Percentiles rank a stretch among this genome's conserved stretches.
Conservation (phyloP, 2,113 vertebrate genomes). For the Pristiophorus japonicus region DNA sequence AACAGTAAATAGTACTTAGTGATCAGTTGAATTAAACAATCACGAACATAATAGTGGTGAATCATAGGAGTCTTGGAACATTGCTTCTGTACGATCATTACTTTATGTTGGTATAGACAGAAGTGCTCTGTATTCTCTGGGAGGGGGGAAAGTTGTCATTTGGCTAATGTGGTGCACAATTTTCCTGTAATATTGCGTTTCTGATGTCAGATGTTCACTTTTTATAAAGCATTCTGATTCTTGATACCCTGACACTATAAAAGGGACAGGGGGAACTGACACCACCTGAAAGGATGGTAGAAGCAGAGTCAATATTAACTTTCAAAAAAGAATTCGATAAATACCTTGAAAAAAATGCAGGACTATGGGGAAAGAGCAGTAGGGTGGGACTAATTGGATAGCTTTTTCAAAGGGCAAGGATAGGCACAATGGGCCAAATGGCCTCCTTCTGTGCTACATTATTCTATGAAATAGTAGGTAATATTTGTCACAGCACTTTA, state of each 20-base stretch:
- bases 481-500: not conserved
- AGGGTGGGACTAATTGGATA: too few species aligned
- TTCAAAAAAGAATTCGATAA: too few species aligned
- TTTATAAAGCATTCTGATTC: not conserved
- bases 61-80: not conserved
- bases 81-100: not conserved
- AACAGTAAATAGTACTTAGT: not conserved
- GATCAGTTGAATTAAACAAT: not conserved
- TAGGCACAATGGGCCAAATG: too few species aligned
- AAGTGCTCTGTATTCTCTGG: not conserved
- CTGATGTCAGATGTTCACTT: not conserved
- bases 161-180: not conserved
- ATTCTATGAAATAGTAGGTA: not conserved
- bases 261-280: not conserved
- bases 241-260: not conserved
- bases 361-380: too few species aligned
- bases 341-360: too few species aligned
- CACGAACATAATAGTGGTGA: not conserved
- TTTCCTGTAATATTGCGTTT: not conserved
- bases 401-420: too few species aligned
- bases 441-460: too few species aligned
- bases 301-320: too few species aligned
- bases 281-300: not conserved
- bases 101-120: not conserved
- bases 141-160: not conserved